Percentiles rank a stretch among this genome's conserved stretches.
These are phyloP conservation scores for Meandrusa payeni DNA, from an alignment of 2,888 invertebrate genomes.

Conservation along the genomic window DNA sequence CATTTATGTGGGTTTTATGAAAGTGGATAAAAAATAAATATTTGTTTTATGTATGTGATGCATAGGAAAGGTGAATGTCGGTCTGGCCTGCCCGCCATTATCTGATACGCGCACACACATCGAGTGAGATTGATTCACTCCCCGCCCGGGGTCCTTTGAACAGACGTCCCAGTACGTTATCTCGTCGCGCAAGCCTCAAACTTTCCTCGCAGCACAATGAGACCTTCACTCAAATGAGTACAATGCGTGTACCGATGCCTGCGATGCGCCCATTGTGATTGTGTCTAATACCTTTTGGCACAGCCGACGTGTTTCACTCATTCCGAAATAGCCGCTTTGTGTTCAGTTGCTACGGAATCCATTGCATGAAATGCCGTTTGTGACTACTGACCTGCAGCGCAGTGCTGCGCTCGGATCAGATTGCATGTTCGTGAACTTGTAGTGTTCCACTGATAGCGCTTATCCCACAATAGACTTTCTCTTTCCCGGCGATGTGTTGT, in stretches of 20 bases:
- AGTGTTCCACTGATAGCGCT: not conserved
- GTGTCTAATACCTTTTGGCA: conserved; percentile 26
- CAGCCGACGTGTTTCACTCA: conserved; percentile 24
- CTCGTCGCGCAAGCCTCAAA: conserved; percentile 69
- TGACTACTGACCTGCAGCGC: conserved; percentile 11
- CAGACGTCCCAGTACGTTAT: conserved; percentile 59
- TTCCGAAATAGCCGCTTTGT: conserved; percentile 22
- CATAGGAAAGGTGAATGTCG: no score
- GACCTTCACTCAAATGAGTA: conserved; percentile 63
- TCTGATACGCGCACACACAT: conserved; percentile 33
- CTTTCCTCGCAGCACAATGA: conserved; percentile 65
- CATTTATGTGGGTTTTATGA: no score
- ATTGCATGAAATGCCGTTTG: conserved; percentile 6
- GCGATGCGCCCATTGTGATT: conserved; percentile 38
- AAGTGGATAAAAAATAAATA: no score
- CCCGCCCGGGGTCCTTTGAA: conserved; percentile 54
- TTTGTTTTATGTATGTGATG: no score
- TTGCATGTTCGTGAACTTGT: conserved; percentile 1
- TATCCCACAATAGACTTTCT: no score
- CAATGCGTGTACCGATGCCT: conserved; percentile 62
- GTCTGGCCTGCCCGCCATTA: no score
- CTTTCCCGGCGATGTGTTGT: no score
- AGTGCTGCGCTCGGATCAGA: conserved; percentile 6
- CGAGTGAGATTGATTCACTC: conserved; percentile 35
- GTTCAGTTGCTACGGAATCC: conserved; percentile 6